Evolutionary conservation across 64 coral and sea anemone species (phyloP), one percentile per base, ranked within the genome.

Genomic region (Pachyseris speciosa): DNA sequence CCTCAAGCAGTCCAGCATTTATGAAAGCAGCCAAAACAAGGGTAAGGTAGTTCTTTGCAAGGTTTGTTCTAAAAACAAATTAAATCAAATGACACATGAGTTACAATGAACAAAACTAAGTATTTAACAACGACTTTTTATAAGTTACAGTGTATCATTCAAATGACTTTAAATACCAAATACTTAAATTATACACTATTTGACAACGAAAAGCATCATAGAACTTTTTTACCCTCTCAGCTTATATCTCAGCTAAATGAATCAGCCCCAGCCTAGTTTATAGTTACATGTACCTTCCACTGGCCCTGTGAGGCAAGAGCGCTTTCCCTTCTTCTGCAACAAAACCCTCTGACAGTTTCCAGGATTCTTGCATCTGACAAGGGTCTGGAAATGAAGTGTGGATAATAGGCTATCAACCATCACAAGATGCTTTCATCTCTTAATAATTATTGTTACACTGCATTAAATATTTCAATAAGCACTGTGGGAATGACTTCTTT

Each of bases 1-100:
- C 96, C 93, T 98, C 96, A 80, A 98, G 92, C 26, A 98, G 69
- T 58, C 96, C 96, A 44, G 96, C 96, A 95, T 85, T 98, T 41
- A 98, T 90, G 22, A 98, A 98, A 19, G 96, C 96, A 49, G 96
- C 84, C 10, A 98, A 75, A 45, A 98, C 96, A 10, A 98, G 89
- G 37, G 96, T 87, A 39, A 89, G 80, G 37, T 98, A 98, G 85
- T 98, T 98, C 43, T 59, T 89, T 33, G 92, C 71, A 50, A 98
- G 85, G 53, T 98, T 94, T 88, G 93, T 92, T 37, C 96, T 98
- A 67, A 63, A 83, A 32, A 58, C 57, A 66, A 57, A 61, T 4
- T 45, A 11, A 24, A 25, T 61, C 22, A 61, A 61, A 9, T 25
- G 43, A 11, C 11, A 11, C 4, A 45, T 45, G 11, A 45, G n/a